Evolutionary conservation across 2,797 vertebrate species (phyloP).

Genomic region (Phyllotis vaccarum): DNA sequence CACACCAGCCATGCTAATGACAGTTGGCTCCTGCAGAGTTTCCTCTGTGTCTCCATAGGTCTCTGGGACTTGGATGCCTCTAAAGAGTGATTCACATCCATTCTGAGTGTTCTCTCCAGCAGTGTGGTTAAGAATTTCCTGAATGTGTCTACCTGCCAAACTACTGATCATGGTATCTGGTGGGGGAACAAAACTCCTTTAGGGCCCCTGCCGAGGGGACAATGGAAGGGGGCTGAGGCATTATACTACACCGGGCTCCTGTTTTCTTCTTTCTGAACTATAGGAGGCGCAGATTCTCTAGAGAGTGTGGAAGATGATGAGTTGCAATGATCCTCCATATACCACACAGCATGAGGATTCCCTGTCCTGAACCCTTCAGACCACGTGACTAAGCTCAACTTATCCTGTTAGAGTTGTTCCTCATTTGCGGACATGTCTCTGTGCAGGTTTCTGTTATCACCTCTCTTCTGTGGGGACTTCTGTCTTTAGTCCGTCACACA

Average conservation of each 20-base stretch:
- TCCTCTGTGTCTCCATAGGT: neutral
- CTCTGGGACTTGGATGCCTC: neutral
- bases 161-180: neutral
- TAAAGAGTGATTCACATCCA: too few relatives aligned
- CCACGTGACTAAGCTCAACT: neutral
- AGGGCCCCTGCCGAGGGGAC: neutral
- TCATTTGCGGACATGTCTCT: neutral
- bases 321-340: neutral
- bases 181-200: neutral
- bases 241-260: accelerated
- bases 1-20: neutral
- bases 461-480: neutral
- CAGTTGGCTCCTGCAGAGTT: neutral
- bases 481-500: conserved; percentile 1
- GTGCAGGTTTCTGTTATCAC: neutral
- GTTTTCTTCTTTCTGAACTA: neutral
- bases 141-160: neutral
- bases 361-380: neutral
- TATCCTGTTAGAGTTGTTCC: neutral
- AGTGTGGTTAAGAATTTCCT: neutral
- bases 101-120: neutral
- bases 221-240: neutral
- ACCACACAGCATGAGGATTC: too few relatives aligned
- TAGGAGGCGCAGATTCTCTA: neutral
- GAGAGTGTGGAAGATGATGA: neutral